Percentiles rank a stretch among this genome's conserved stretches.
Conservation (phyloP, 2,797 vertebrate species). For the Cossypha polioptera region DNA sequence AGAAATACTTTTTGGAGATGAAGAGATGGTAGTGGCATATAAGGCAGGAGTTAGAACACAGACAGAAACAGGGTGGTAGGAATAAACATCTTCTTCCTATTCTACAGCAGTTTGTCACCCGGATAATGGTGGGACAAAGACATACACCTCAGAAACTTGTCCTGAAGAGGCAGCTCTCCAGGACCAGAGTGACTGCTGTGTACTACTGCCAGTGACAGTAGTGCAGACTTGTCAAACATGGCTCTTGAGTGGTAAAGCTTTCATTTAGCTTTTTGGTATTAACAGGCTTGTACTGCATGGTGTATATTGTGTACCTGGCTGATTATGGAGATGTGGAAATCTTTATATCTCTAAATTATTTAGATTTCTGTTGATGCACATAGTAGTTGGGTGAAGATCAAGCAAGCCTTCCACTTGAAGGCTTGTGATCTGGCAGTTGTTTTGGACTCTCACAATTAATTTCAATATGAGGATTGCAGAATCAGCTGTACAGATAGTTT, state of each 20-base stretch:
- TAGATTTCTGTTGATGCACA: not conserved
- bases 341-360: not conserved
- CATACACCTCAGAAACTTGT: not conserved
- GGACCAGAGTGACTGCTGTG: not conserved
- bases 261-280: not conserved
- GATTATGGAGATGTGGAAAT: not conserved
- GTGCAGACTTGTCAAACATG: not conserved
- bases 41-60: not conserved
- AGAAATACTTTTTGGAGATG: not conserved
- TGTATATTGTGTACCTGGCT: not conserved
- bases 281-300: not conserved
- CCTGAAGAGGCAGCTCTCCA: not conserved
- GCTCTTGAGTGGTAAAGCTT: not conserved
- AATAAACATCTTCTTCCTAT: not conserved
- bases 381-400: not conserved
- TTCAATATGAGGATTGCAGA: slow-evolving; percentile 6
- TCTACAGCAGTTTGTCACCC: not conserved
- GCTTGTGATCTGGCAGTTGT: not conserved
- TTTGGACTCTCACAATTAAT: not conserved
- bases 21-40: not conserved
- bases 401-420: not conserved
- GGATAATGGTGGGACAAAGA: not conserved
- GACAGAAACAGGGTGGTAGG: not conserved
- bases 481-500: not conserved
- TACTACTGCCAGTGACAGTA: not conserved